Evolutionary conservation across 1,140 invertebrate genomes (phyloP), one percentile per base, ranked within the genome.

Genomic region (Bombus balteatus): DNA sequence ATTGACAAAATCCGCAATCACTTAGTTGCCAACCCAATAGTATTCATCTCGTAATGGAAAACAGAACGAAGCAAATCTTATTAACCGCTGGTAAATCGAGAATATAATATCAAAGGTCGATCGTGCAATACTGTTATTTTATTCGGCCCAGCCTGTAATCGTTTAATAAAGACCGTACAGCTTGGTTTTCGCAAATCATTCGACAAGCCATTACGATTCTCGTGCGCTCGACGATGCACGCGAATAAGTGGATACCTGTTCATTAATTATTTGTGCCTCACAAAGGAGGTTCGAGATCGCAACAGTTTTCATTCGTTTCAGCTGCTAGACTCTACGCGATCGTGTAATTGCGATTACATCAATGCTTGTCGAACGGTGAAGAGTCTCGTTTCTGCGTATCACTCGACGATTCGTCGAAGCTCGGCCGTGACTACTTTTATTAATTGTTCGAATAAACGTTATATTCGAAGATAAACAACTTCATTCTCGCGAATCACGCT

Each of bases 341-440:
- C 53, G 68, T 43, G n/a, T 81, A 81, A 81, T 81, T 65, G 71
- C 53, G n/a, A 65, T 39, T 5, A 32, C 32, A 43, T 78, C 15
- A 12, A 70, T 53, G 9, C 32, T 43, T 34, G 28, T n/a, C 59
- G 28, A 28, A 25, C 22, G 73, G 41, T 59, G 37, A 76, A 32
- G n/a, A 59, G 22, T 39, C 41, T 83, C 47, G n/a, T 83, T 83
- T 70, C 43, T 47, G 43, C 75, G 32, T 70, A 70, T 53, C 81
- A 41, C 34, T 41, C 37, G 32, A 22, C 80, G 39, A 73, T 73
- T 72, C 59, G 62, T 82, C 74, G 47, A 47, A 41, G 28, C 70
- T 3, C 66, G 12, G n/a, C 43, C 37, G 25, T 39, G 25, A 72
- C 25, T 22, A 41, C 25, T n/a, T 75, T 75, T 37, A 75, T 75